phyloP scores from a whole-genome alignment of 2,888 invertebrate genomes.

The Seira sanloemensis region DNA sequence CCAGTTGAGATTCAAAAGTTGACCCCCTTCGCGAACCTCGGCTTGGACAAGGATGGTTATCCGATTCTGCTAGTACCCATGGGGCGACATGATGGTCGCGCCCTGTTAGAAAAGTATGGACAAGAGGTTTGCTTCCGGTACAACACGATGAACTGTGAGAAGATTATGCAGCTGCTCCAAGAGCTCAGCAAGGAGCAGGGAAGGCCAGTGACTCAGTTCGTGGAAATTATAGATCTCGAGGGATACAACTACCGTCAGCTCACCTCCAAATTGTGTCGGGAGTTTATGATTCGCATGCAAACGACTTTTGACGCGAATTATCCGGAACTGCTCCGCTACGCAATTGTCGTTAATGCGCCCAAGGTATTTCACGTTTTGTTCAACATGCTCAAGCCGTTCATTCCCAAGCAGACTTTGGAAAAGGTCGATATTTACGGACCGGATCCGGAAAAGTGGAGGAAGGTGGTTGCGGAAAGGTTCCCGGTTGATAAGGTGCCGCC shows the following conservation, averaged over 20 bases:
- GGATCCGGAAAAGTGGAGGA: slow-evolving; percentile 46
- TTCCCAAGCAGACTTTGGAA: slow-evolving; percentile 52
- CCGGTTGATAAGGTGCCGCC: slow-evolving; percentile 53
- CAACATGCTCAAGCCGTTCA: slow-evolving; percentile 42
- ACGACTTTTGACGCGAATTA: slow-evolving; percentile 52
- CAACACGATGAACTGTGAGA: slow-evolving; percentile 44
- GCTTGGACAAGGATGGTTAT: slow-evolving; percentile 35
- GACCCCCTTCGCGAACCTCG: slow-evolving; percentile 29
- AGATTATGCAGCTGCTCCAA: slow-evolving; percentile 20
- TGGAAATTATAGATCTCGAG: slow-evolving; percentile 56
- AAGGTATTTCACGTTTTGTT: slow-evolving; percentile 48
- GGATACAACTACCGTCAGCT: slow-evolving; percentile 44
- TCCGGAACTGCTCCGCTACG: slow-evolving; percentile 45
- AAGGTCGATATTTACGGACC: slow-evolving; percentile 47
- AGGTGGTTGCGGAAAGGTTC: slow-evolving; percentile 34
- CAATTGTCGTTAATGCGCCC: slow-evolving; percentile 53
- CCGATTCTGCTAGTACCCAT: slow-evolving; percentile 25
- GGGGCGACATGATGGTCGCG: slow-evolving; percentile 30
- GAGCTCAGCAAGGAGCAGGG: slow-evolving; percentile 38
- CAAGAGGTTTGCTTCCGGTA: slow-evolving; percentile 17
- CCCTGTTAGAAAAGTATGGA: slow-evolving; percentile 31
- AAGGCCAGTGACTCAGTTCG: slow-evolving; percentile 33
- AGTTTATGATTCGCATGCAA: slow-evolving; percentile 42
- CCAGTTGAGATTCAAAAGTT: not conserved
- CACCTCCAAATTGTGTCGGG: slow-evolving; percentile 26